phyloP scores from a whole-genome alignment of 2,113 vertebrate genomes.

The Zeus faber region DNA sequence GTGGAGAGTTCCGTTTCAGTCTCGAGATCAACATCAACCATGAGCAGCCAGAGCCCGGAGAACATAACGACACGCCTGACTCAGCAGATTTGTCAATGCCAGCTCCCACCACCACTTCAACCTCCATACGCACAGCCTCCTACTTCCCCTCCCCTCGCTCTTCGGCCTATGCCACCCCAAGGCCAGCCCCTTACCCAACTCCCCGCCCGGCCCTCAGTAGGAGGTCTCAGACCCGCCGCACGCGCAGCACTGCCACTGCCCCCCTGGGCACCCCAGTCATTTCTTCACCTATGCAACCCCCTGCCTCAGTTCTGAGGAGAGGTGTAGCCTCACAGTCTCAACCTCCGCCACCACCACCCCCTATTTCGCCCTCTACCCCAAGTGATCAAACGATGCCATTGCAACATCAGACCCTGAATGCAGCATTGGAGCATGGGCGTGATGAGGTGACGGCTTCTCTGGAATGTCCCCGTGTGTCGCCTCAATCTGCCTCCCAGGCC shows the following conservation, averaged over 20 bases:
- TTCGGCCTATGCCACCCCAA: slow-evolving; percentile 41
- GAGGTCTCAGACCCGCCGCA: slow-evolving; percentile 74
- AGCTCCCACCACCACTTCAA: slow-evolving; percentile 36
- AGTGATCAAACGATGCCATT: slow-evolving; percentile 42
- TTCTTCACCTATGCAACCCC: slow-evolving; percentile 47
- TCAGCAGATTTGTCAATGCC: slow-evolving; percentile 53
- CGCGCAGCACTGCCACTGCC: slow-evolving; percentile 70
- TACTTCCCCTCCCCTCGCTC: slow-evolving; percentile 20
- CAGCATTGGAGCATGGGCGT: slow-evolving; percentile 62
- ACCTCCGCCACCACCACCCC: slow-evolving; percentile 30
- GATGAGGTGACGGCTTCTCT: slow-evolving; percentile 41
- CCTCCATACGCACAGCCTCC: slow-evolving; percentile 52
- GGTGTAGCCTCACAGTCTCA: slow-evolving; percentile 57
- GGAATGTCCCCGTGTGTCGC: slow-evolving; percentile 61
- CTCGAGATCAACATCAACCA: slow-evolving; percentile 96
- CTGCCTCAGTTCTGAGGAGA: slow-evolving; percentile 50
- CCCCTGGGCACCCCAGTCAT: slow-evolving; percentile 50
- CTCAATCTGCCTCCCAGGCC: slow-evolving; percentile 48
- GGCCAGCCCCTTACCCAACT: slow-evolving; percentile 60
- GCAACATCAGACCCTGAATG: slow-evolving; percentile 47
- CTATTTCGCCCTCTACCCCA: slow-evolving; percentile 32
- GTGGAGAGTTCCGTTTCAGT: slow-evolving; percentile 92
- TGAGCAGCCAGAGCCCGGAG: slow-evolving; percentile 80
- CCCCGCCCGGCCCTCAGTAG: slow-evolving; percentile 63
- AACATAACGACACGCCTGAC: slow-evolving; percentile 67